Evolutionary conservation across 2,797 vertebrate genomes (phyloP).

Genomic region (Allenopithecus nigroviridis): DNA sequence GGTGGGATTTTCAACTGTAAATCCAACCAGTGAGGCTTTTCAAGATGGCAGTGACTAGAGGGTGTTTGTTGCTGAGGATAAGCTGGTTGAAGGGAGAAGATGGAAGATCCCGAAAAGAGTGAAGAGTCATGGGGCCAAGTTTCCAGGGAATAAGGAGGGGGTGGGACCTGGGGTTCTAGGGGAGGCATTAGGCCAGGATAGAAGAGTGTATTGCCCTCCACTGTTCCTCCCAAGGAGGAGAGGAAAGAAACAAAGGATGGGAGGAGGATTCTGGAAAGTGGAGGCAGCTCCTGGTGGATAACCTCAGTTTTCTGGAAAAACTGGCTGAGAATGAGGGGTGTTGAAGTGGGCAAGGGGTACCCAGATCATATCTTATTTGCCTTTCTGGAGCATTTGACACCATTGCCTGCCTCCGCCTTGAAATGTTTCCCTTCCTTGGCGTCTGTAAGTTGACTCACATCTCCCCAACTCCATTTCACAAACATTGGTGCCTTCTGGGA

Average conservation of each 20-base stretch:
- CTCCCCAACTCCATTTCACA: not conserved
- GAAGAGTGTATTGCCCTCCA: not conserved
- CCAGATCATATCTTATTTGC: not conserved
- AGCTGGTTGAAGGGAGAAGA: not conserved
- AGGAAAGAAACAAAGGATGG: not conserved
- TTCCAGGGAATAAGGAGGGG: not conserved
- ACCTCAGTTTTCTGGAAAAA: not conserved
- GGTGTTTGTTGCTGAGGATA: not conserved
- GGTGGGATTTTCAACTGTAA: not conserved
- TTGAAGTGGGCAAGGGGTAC: not conserved
- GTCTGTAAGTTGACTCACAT: not conserved
- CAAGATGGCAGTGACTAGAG: not conserved
- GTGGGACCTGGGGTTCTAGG: not conserved
- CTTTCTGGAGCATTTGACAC: not conserved
- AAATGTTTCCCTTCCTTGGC: not conserved
- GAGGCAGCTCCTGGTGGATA: not conserved
- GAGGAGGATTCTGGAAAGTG: not conserved
- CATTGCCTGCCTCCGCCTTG: not conserved
- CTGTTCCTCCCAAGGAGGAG: not conserved
- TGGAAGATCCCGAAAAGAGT: not conserved
- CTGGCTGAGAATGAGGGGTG: too few relatives aligned
- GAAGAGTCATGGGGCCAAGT: not conserved
- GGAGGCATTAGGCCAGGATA: not conserved
- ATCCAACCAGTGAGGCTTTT: not conserved
- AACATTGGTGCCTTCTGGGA: not conserved